Base-by-base conservation (phyloP, 2,888 invertebrate genomes). In the Epicampocera succincta region DNA sequence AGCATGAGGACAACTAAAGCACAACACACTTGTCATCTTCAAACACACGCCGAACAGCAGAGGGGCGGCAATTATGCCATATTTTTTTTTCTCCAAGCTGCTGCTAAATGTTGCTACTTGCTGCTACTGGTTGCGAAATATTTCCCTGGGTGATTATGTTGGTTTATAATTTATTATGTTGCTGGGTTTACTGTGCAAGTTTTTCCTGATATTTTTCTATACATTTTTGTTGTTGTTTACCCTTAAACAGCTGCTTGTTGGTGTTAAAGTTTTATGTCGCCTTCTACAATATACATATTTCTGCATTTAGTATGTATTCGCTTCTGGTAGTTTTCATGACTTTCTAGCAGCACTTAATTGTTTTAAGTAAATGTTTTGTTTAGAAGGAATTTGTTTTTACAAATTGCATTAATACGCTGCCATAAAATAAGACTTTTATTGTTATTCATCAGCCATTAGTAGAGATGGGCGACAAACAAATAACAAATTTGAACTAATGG, bases 101-200 rank as follows among this genome's bases (percentile, higher is more conserved):
- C 17, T 48, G 33, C 33, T 60, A 60, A 60, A 60, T 44, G 21
- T 21, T 60, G 42, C 21, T 33, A 11, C 9, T n/a, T 60, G 60
- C 42, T 44, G 11, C 17, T 38, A 9, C 33, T 50, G 66, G 42
- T 68, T 33, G 68, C 60, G 40, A 68, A 44, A 68, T 60, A 60
- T 44, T 33, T 33, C 6, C 33, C 6, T 33, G 5, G 3, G 33
- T 33, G 8, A 33, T 42, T 60, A 33, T 68, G 52, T 61, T 42
- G 42, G 33, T 68, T 38, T 13, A 44, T 52, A 76, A 76, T 76
- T 76, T 68, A 76, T 68, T 68, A 76, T 33, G 44, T 61, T 61
- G 44, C n/a, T 48, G 44, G 38, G 3, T 21, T 60, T 44, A 15
- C 25, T 60, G 60, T 58, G 17, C 11, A 15, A 33, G 54, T 54